Evolutionary conservation across 2,113 vertebrate genomes (phyloP).

Genomic region (Blennius ocellaris): DNA sequence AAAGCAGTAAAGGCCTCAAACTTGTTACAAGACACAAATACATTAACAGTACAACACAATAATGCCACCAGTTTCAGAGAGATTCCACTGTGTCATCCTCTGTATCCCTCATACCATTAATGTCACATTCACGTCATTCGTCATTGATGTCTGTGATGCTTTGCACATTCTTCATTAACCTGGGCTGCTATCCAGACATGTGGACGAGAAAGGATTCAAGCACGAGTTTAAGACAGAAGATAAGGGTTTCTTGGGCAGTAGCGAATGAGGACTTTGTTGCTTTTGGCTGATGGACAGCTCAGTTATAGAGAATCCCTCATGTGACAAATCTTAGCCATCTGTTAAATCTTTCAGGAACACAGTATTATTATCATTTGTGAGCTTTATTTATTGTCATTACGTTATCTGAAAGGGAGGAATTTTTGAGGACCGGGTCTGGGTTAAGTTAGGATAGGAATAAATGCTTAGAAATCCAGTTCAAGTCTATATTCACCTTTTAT

Average conservation of each 20-base stretch:
- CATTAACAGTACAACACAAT: neutral
- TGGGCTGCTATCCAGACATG: slow-evolving; percentile 44
- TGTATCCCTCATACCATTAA: slow-evolving; percentile 32
- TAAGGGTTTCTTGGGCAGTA: slow-evolving; percentile 41
- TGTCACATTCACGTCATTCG: slow-evolving; percentile 60
- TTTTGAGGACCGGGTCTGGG: neutral
- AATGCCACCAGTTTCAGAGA: slow-evolving; percentile 11
- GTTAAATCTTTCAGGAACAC: slow-evolving; percentile 1
- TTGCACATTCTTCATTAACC: slow-evolving; percentile 42
- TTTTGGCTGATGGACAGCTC: slow-evolving; percentile 54
- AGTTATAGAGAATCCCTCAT: slow-evolving; percentile 15
- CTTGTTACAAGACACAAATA: neutral
- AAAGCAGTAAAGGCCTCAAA: slow-evolving; percentile 8
- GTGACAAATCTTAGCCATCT: slow-evolving; percentile 34
- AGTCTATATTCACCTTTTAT: no score
- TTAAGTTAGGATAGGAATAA: neutral
- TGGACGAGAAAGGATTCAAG: slow-evolving; percentile 30
- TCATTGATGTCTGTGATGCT: slow-evolving; percentile 44
- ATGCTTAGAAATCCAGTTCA: neutral
- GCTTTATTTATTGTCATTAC: slow-evolving; percentile 1
- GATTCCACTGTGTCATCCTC: slow-evolving; percentile 11
- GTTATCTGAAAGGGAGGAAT: neutral
- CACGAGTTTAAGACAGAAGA: slow-evolving; percentile 32
- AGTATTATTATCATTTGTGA: no score
- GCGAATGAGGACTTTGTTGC: slow-evolving; percentile 57